Evolutionary conservation across 2,797 vertebrate genomes (phyloP), one percentile per base, ranked within the genome.

Genomic region (Anguilla obscura): DNA sequence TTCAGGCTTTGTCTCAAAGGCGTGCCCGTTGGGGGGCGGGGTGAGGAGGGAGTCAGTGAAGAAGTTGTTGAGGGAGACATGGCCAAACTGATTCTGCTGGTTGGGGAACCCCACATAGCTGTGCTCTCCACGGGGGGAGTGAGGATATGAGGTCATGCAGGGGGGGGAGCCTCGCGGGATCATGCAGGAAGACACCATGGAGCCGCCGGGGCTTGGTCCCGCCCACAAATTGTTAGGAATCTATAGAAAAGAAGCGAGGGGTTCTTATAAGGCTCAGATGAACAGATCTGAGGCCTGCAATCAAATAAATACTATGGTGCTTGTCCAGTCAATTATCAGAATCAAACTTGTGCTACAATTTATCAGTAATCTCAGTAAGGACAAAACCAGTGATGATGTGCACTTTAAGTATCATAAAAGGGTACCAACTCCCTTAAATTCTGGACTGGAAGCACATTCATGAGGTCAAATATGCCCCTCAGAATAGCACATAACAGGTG

Each of bases 171-270:
- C 97, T 63, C 98, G 97, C n/a, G 98, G 97, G 88, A 99, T 94
- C 97, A 99, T 98, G 94, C 98, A 99, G 88, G 98, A 98, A 0
- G 98, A 98, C 80, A 99, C 98, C 93, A 99, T 96, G 0, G 98
- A 96, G 90, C 98, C 93, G 0, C 97, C 94, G 0, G 97, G 95
- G 1, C 96, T 90, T 0, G 97, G 96, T 90, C 93, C 89, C 50
- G 98, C 94, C 98, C 98, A 99, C 95, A 99, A 94, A 95, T 98
- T 99, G 96, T 98, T 99, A 91, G 98, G 96, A 92, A 99, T 98
- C 98, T 99, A 97, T 87, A 92, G 96, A 45, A n/a, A 48, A 82
- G 24, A 82, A 48, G 24, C 6, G 7, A 79, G 74, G 36, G 74
- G 14, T 79, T 14, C 36, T 40, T 40, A 30, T 79, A 21, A 79